Percentiles rank a stretch among this genome's conserved stretches.
Conservation (phyloP, 1,140 invertebrate species). For the Rhysida immarginata region DNA sequence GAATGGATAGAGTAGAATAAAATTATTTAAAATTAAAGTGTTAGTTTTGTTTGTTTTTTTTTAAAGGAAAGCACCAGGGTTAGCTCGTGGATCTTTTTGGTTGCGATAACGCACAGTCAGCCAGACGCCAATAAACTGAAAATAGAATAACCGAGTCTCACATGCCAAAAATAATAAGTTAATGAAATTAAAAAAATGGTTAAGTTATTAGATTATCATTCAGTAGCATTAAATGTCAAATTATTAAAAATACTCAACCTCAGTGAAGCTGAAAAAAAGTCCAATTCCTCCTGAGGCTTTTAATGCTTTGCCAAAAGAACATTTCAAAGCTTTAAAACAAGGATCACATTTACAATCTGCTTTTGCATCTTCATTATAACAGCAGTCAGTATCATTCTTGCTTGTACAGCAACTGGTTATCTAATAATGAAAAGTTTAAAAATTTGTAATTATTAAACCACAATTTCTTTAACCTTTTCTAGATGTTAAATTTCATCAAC, state of each 20-base stretch:
- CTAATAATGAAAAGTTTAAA: neutral
- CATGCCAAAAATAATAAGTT: neutral
- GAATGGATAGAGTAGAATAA: too few relatives aligned
- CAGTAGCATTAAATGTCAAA: too few relatives aligned
- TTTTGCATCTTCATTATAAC: constrained; percentile 22
- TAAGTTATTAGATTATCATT: neutral
- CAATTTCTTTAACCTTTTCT: too few relatives aligned
- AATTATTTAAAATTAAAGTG: too few relatives aligned
- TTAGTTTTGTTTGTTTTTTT: too few relatives aligned
- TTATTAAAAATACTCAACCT: constrained; percentile 45
- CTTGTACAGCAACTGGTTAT: neutral
- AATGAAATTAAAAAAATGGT: neutral
- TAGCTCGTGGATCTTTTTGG: constrained; percentile 88
- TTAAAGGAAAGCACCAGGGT: constrained; percentile 91
- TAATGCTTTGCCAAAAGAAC: constrained; percentile 70
- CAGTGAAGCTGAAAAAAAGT: constrained; percentile 91
- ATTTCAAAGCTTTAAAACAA: constrained; percentile 58
- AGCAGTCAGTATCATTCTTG: too few relatives aligned
- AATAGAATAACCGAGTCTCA: constrained; percentile 24
- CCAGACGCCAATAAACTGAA: constrained; percentile 92
- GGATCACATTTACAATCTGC: constrained; percentile 43
- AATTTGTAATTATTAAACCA: neutral
- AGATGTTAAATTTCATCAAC: too few relatives aligned
- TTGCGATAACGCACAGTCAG: constrained; percentile 91
- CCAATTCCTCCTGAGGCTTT: constrained; percentile 79